Percentiles rank a stretch among this genome's conserved stretches.
Evolutionary conservation across 2,888 invertebrate genomes (phyloP).

Genomic region (Agrotis clavis): DNA sequence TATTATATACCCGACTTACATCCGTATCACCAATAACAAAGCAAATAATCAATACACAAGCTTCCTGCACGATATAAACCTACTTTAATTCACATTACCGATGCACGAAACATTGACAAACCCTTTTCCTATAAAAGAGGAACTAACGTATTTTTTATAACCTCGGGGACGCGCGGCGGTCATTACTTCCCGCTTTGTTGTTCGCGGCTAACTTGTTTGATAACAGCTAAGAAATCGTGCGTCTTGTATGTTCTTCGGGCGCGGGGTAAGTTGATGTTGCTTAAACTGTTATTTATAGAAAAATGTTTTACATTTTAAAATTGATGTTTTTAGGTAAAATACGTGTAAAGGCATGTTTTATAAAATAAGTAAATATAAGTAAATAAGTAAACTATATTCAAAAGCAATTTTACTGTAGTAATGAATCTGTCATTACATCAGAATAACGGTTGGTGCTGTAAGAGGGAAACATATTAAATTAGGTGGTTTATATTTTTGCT

Average conservation of each 20-base stretch:
- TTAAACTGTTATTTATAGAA: not conserved
- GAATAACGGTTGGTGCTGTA: too few relatives aligned
- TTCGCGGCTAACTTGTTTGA: slow-evolving; percentile 53
- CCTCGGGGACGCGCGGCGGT: slow-evolving; percentile 53
- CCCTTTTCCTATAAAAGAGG: slow-evolving; percentile 56
- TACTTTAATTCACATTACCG: slow-evolving; percentile 43
- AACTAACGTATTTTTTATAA: slow-evolving; percentile 65
- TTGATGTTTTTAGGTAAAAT: too few relatives aligned
- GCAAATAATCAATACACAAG: slow-evolving; percentile 5
- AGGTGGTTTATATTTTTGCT: too few relatives aligned
- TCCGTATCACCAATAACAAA: not conserved
- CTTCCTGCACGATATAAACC: slow-evolving; percentile 39
- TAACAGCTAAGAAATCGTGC: slow-evolving; percentile 38
- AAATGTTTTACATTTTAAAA: not conserved
- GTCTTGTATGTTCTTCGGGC: slow-evolving; percentile 17
- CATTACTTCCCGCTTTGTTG: slow-evolving; percentile 64
- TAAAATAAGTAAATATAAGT: too few relatives aligned
- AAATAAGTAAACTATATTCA: too few relatives aligned
- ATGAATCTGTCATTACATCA: too few relatives aligned
- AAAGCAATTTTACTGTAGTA: too few relatives aligned
- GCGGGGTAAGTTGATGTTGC: slow-evolving; percentile 14
- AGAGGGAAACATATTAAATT: too few relatives aligned
- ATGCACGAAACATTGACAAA: slow-evolving; percentile 48
- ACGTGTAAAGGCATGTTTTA: too few relatives aligned
- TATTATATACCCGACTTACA: too few relatives aligned